phyloP scores from a whole-genome alignment of 2,113 vertebrate species.

The Cnemophilus loriae region DNA sequence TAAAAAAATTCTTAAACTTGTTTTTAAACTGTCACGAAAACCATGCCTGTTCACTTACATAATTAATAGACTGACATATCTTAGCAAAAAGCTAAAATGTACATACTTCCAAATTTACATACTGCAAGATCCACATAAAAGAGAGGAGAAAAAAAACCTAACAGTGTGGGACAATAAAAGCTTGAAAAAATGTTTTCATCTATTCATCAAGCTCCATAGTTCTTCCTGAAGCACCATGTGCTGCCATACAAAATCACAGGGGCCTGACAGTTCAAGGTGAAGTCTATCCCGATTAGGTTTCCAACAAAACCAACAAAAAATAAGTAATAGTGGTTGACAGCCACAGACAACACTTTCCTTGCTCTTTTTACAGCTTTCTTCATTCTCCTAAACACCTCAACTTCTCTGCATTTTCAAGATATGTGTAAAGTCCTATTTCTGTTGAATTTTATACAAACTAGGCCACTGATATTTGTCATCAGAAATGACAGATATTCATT shows the following conservation, averaged over 20 bases:
- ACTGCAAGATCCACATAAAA: neutral
- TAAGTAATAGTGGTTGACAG: neutral
- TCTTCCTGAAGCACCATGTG: neutral
- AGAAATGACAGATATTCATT: neutral
- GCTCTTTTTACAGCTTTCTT: neutral
- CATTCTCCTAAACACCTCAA: neutral
- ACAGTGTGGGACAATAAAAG: neutral
- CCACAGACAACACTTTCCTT: neutral
- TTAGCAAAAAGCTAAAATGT: neutral
- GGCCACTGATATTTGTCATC: neutral
- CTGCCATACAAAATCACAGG: neutral
- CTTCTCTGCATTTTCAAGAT: neutral
- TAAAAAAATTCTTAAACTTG: neutral
- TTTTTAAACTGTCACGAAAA: neutral
- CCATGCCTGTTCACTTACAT: neutral
- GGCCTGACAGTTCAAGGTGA: neutral
- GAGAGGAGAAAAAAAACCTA: neutral
- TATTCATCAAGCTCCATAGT: neutral
- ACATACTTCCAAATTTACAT: neutral
- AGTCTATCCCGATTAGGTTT: neutral
- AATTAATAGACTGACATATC: neutral
- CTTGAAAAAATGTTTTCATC: neutral
- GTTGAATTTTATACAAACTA: neutral
- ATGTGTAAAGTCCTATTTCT: neutral
- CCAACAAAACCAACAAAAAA: neutral